Evolutionary conservation across 1,140 invertebrate species (phyloP).

Genomic region (Parasteatoda tepidariorum): DNA sequence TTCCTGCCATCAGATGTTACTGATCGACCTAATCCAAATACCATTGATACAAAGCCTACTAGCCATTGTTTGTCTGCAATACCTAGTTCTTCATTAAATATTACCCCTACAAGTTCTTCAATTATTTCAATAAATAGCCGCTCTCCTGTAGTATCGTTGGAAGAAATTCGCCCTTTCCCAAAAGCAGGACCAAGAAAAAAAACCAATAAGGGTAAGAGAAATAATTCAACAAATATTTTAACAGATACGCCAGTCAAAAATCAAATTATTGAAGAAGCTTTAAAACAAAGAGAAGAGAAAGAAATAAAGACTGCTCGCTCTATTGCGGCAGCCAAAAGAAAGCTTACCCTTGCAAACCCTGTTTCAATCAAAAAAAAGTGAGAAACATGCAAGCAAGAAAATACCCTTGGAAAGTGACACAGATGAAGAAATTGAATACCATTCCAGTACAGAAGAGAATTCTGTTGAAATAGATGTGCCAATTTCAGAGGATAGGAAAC

Average conservation of each 20-base stretch:
- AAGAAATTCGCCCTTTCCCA: not conserved
- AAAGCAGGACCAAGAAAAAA: not conserved
- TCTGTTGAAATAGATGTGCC: slow-evolving; percentile 24
- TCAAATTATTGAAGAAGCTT: slow-evolving; percentile 10
- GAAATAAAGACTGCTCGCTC: slow-evolving; percentile 10
- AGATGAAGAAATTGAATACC: slow-evolving; percentile 27
- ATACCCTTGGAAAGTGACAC: slow-evolving; percentile 16
- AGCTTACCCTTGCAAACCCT: slow-evolving; percentile 30
- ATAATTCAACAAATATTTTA: not conserved
- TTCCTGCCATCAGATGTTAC: not conserved
- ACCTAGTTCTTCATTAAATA: not conserved
- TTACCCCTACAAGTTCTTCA: not conserved
- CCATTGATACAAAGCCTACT: not conserved
- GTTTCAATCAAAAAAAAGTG: not conserved
- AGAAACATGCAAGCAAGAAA: slow-evolving; percentile 8
- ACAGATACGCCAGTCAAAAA: slow-evolving; percentile 6
- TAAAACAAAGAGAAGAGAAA: slow-evolving; percentile 26
- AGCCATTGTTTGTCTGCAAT: not conserved
- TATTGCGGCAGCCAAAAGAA: slow-evolving; percentile 17
- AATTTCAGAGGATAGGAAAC: slow-evolving; percentile 28
- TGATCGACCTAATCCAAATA: not conserved
- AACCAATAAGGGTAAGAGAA: slow-evolving; percentile 12
- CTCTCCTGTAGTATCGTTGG: not conserved
- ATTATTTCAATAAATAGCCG: not conserved
- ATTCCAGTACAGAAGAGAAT: slow-evolving; percentile 14